These are phyloP conservation scores for Pycnomerus fuliginosus DNA, from an alignment of 2,888 invertebrate genomes.

Conservation along the genomic window DNA sequence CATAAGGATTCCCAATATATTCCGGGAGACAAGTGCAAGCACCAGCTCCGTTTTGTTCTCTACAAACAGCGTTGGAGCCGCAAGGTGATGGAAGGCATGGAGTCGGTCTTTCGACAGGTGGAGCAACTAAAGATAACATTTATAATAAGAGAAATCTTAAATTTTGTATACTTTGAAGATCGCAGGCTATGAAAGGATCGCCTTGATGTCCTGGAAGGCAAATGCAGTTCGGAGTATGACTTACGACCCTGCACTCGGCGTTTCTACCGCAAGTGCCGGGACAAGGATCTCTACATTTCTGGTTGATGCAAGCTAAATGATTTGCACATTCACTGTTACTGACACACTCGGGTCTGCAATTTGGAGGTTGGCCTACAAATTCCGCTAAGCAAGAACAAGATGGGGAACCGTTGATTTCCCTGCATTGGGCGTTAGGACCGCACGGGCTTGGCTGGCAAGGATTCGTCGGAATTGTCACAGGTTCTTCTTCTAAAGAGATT, in stretches of 20 bases:
- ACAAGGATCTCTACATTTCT: conserved; percentile 75
- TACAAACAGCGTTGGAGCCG: conserved; percentile 69
- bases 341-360: conserved; percentile 73
- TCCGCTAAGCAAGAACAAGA: conserved; percentile 73
- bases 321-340: conserved; percentile 69
- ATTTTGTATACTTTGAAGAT: conserved; percentile 36
- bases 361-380: conserved; percentile 70
- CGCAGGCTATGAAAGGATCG: conserved; percentile 49
- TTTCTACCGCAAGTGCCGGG: conserved; percentile 69
- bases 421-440: conserved; percentile 70
- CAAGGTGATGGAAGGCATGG: conserved; percentile 69
- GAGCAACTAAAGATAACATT: conserved; percentile 7
- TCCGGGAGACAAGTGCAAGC: conserved; percentile 71
- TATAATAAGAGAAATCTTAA: conserved; percentile 1
- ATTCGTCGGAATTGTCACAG: conserved; percentile 54
- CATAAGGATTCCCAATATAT: conserved; percentile 76
- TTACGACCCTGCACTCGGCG: conserved; percentile 73
- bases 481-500: conserved; percentile 36
- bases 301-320: conserved; percentile 69
- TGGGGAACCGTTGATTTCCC: conserved; percentile 61
- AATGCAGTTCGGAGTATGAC: conserved; percentile 77
- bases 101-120: conserved; percentile 53
- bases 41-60: conserved; percentile 70
- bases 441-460: conserved; percentile 74
- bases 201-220: conserved; percentile 61